Evolutionary conservation across 1,140 invertebrate genomes (phyloP).

Genomic region (Bombus balteatus): DNA sequence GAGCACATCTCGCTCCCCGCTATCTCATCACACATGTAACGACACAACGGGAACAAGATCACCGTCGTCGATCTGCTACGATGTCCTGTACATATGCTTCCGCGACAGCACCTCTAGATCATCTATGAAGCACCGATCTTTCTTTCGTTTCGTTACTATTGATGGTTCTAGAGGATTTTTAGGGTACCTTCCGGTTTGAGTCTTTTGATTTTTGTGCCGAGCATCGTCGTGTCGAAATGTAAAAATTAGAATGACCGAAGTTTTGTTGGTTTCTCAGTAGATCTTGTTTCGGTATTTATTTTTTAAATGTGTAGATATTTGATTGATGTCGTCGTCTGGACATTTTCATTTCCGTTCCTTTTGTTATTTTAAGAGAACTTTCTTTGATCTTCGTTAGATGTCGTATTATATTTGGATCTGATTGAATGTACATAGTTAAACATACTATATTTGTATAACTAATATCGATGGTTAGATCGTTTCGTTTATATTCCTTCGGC

Average conservation of each 20-base stretch:
- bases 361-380: neutral
- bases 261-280: neutral
- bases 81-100: slow-evolving; percentile 77
- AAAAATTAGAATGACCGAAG: neutral
- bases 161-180: no score
- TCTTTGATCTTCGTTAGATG: slow-evolving; percentile 9
- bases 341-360: no score
- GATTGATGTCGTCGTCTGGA: neutral
- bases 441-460: no score
- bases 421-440: slow-evolving; percentile 8
- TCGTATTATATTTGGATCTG: slow-evolving; percentile 7
- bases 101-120: slow-evolving; percentile 51
- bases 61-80: slow-evolving; percentile 62
- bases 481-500: neutral
- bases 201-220: neutral
- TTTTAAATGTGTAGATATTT: neutral
- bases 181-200: neutral
- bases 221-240: no score
- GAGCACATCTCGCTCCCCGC: slow-evolving; percentile 87
- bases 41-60: slow-evolving; percentile 52
- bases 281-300: no score
- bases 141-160: neutral
- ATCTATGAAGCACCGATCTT: slow-evolving; percentile 26
- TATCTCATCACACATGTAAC: slow-evolving; percentile 93
- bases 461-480: neutral